Evolutionary conservation across 1,140 invertebrate genomes (phyloP).

Genomic region (Hesperophylax magnus): DNA sequence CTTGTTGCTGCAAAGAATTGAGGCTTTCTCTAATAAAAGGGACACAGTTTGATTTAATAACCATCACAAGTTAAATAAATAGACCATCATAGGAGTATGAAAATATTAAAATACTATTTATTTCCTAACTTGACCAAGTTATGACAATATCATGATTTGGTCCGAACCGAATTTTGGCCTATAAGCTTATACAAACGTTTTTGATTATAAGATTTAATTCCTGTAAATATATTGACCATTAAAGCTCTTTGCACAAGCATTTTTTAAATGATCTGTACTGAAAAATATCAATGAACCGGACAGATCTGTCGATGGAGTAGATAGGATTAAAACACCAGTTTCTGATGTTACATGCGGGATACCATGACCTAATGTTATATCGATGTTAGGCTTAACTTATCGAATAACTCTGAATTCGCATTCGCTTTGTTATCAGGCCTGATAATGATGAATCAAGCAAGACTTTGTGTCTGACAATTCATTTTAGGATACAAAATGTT

Average conservation of each 20-base stretch:
- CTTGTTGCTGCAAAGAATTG: constrained; percentile 62
- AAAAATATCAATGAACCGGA: neutral
- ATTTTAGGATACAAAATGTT: no score
- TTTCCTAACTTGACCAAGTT: constrained; percentile 18
- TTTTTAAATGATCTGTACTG: constrained; percentile 18
- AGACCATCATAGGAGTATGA: no score
- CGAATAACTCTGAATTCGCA: no score
- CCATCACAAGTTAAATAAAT: no score
- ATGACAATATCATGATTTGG: neutral
- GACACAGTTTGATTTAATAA: constrained; percentile 46
- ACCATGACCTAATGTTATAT: neutral
- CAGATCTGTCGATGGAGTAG: neutral
- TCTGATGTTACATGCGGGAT: neutral
- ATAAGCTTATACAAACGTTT: constrained; percentile 5
- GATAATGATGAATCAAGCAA: no score
- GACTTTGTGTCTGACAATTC: no score
- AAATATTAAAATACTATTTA: neutral
- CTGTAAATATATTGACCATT: neutral
- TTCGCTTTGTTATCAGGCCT: no score
- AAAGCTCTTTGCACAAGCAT: constrained; percentile 3
- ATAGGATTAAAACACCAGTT: neutral
- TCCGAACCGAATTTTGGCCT: constrained; percentile 1
- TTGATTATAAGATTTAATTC: constrained; percentile 1
- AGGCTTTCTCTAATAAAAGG: constrained; percentile 54
- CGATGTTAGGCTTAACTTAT: no score